A percentile compares a stretch with the other conserved stretches of the same genome.
These are phyloP conservation scores for Linnaemya vulpina DNA, from an alignment of 2,888 invertebrate genomes.

Conservation along the genomic window DNA sequence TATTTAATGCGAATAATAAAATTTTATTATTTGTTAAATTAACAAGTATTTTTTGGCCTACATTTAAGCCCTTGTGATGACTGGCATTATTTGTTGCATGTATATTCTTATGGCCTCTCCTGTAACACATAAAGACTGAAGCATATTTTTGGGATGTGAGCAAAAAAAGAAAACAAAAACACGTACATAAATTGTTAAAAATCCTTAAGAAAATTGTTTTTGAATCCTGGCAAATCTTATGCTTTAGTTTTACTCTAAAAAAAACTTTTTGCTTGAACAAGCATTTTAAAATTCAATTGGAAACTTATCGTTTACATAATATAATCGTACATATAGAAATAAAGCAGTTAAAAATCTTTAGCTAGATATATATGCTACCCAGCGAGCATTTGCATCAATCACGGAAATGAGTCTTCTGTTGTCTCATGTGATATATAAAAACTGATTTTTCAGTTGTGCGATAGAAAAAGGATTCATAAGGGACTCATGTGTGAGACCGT, in stretches of 20 bases:
- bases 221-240: conserved; percentile 51
- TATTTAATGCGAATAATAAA: not conserved
- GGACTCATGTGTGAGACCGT: too few species aligned
- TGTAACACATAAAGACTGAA: not conserved
- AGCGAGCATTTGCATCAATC: too few species aligned
- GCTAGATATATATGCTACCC: not conserved
- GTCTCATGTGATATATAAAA: too few species aligned
- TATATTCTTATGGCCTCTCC: not conserved
- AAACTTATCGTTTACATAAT: conserved; percentile 20
- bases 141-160: conserved; percentile 11
- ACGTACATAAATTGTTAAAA: conserved; percentile 5
- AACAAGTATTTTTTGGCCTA: not conserved
- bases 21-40: conserved; percentile 1
- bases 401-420: too few species aligned
- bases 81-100: not conserved
- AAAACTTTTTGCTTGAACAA: conserved; percentile 46
- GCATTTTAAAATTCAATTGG: conserved; percentile 67
- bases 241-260: conserved; percentile 5
- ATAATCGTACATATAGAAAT: not conserved
- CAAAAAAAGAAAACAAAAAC: conserved; percentile 22
- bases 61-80: not conserved
- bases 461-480: too few species aligned
- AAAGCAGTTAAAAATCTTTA: conserved; percentile 1
- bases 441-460: too few species aligned
- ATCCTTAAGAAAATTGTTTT: conserved; percentile 41